A percentile compares a stretch with the other conserved stretches of the same genome.
phyloP scores from a whole-genome alignment of 2,797 vertebrate genomes.

The Catostomus latipinnis region DNA sequence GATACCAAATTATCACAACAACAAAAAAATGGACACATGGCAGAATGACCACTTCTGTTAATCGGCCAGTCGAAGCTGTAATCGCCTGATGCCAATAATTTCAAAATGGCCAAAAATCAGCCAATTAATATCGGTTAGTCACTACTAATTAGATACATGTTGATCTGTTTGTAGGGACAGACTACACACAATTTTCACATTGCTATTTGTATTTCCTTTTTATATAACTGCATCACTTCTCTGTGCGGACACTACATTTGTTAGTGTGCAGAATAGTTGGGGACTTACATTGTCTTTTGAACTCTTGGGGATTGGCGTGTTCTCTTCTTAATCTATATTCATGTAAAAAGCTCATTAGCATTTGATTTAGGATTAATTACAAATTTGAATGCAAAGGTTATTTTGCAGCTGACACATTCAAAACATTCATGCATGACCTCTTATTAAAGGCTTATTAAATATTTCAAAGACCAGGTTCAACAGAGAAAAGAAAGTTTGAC shows the following conservation, averaged over 20 bases:
- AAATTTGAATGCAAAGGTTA: background rate
- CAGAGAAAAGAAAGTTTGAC: background rate
- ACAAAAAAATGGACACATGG: no score
- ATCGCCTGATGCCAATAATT: no score
- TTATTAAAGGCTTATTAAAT: background rate
- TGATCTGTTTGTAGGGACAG: no score
- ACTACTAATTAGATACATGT: no score
- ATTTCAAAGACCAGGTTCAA: background rate
- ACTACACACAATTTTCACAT: no score
- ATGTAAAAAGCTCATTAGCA: conserved; percentile 61
- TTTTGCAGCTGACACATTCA: background rate
- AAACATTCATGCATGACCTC: conserved; percentile 15
- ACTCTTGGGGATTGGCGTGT: conserved; percentile 82
- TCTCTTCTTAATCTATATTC: conserved; percentile 93
- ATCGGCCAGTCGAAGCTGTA: no score
- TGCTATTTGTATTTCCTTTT: no score
- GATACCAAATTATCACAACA: no score
- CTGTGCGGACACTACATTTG: background rate
- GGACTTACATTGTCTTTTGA: conserved; percentile 90
- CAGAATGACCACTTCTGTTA: no score
- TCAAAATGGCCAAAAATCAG: no score
- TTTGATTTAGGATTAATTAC: conserved; percentile 6
- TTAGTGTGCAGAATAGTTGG: conserved; percentile 7
- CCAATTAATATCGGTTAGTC: no score
- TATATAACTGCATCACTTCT: no score